Percentiles rank a stretch among this genome's conserved stretches.
These are phyloP conservation scores for Tetramorium parvispinum DNA, from an alignment of 1,140 invertebrate genomes.

Conservation along the genomic window DNA sequence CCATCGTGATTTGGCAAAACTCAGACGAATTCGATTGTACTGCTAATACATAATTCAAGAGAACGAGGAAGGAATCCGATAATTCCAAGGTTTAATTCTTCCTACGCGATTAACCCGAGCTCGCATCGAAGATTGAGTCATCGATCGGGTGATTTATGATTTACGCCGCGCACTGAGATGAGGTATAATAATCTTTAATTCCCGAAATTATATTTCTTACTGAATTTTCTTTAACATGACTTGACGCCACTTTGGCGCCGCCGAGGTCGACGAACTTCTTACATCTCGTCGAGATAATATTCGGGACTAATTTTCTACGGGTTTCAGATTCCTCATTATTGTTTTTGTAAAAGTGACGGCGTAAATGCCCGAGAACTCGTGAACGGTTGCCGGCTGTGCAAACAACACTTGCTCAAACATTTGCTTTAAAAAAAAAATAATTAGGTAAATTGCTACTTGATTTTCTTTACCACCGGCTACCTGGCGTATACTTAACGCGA, in stretches of 20 bases:
- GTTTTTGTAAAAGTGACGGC: conserved; percentile 39
- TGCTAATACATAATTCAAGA: conserved; percentile 34
- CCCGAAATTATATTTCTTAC: conserved; percentile 3
- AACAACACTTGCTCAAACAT: conserved; percentile 51
- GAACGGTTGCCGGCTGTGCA: conserved; percentile 17
- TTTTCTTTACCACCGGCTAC: neutral
- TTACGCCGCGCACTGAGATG: neutral
- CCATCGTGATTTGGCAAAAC: conserved; percentile 42
- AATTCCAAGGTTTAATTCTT: neutral
- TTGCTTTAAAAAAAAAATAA: conserved; percentile 28
- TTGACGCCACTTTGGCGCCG: conserved; percentile 20
- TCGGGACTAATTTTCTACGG: conserved; percentile 29
- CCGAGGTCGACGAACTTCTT: conserved; percentile 2
- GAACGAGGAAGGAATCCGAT: conserved; percentile 28
- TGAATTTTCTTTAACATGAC: neutral
- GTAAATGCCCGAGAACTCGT: neutral
- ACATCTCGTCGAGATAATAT: neutral
- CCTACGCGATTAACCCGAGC: conserved; percentile 5
- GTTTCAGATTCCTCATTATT: conserved; percentile 40
- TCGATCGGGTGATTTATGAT: conserved; percentile 49
- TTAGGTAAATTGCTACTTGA: conserved; percentile 31
- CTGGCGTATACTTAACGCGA: neutral
- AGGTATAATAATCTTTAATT: conserved; percentile 4
- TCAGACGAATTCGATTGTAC: conserved; percentile 35
- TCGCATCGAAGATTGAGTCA: conserved; percentile 30